A percentile compares a stretch with the other conserved stretches of the same genome.
Conservation (phyloP, 2,113 vertebrate genomes). For the Isichthys henryi region DNA sequence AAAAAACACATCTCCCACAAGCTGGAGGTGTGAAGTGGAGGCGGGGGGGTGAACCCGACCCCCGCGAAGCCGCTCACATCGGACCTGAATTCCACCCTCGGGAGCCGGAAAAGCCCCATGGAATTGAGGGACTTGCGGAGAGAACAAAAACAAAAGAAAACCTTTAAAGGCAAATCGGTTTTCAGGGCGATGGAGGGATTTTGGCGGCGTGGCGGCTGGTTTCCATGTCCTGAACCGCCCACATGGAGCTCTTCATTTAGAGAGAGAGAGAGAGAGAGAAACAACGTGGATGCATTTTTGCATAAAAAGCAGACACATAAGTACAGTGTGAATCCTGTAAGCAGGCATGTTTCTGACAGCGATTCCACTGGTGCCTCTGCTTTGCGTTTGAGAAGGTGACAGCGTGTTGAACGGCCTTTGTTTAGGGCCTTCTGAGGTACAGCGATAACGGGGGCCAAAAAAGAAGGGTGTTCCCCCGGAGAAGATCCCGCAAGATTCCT, state of each 20-base stretch:
- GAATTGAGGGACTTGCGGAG: background rate
- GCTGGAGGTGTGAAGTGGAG: background rate
- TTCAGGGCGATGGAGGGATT: background rate
- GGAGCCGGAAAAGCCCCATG: background rate
- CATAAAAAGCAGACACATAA: slow-evolving; percentile 6
- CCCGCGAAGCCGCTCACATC: background rate
- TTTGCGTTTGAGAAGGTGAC: background rate
- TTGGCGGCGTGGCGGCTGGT: background rate
- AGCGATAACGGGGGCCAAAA: background rate
- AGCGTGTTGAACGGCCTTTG: background rate
- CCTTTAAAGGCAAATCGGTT: background rate
- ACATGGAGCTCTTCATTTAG: background rate
- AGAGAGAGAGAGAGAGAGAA: background rate
- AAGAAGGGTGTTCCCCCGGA: background rate
- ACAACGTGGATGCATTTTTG: background rate
- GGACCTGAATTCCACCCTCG: background rate
- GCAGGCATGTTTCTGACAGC: background rate
- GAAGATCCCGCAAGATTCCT: background rate
- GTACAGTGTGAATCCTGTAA: background rate
- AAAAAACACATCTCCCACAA: background rate
- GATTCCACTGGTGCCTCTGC: background rate
- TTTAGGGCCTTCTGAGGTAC: background rate
- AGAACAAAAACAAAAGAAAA: background rate
- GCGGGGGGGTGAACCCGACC: background rate
- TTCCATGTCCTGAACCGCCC: background rate